phyloP scores from a whole-genome alignment of 2,888 invertebrate species.

The Cosmorhoe ocellata region DNA sequence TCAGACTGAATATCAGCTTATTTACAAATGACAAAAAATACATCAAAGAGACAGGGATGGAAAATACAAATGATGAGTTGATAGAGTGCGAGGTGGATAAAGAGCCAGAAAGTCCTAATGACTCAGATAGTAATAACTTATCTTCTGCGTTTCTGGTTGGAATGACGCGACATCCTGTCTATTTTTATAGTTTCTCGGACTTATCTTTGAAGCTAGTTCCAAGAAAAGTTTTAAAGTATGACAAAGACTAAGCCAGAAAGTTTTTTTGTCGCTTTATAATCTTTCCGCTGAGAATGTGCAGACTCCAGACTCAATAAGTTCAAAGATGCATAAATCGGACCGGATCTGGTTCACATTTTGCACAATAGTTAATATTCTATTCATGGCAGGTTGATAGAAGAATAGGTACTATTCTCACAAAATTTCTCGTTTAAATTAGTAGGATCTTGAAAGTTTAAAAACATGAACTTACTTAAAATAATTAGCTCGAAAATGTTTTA shows the following conservation, averaged over 20 bases:
- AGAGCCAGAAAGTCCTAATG: slow-evolving; percentile 2
- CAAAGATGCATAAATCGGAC: too few species aligned
- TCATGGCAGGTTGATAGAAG: too few species aligned
- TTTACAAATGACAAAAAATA: neutral
- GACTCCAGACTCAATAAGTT: too few species aligned
- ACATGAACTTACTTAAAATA: too few species aligned
- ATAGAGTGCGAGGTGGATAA: neutral
- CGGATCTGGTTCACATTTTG: too few species aligned
- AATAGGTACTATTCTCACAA: too few species aligned
- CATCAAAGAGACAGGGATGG: slow-evolving; percentile 5
- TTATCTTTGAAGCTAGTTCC: slow-evolving; percentile 17
- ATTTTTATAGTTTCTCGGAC: slow-evolving; percentile 18
- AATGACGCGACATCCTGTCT: slow-evolving; percentile 23
- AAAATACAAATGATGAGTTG: neutral
- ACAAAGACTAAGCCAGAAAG: neutral
- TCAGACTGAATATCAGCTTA: neutral
- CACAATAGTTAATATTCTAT: too few species aligned
- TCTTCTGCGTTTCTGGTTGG: slow-evolving; percentile 1
- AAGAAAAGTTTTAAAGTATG: slow-evolving; percentile 8
- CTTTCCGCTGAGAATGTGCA: too few species aligned
- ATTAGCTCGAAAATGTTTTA: too few species aligned
- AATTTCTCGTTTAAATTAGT: too few species aligned
- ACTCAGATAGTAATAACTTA: neutral
- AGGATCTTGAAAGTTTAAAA: too few species aligned
- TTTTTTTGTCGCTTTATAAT: too few species aligned